phyloP scores from a whole-genome alignment of 2,888 invertebrate genomes.

The Phengaris arion region DNA sequence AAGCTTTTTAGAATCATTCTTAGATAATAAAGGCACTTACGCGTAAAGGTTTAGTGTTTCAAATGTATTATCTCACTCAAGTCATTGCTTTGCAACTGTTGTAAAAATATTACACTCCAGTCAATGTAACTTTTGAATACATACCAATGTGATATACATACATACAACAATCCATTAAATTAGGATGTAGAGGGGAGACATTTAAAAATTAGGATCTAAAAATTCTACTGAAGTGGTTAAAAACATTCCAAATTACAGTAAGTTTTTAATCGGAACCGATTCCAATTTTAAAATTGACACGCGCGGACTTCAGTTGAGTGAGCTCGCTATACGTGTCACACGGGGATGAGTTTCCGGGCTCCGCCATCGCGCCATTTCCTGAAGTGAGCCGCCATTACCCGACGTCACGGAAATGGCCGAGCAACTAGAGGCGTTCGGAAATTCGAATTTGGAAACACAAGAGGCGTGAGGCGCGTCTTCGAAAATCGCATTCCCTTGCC shows the following conservation, averaged over 20 bases:
- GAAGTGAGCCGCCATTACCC: slow-evolving; percentile 57
- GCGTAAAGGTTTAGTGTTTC: background rate
- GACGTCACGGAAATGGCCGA: slow-evolving; percentile 59
- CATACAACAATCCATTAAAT: background rate
- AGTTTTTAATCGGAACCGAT: background rate
- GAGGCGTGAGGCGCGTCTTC: slow-evolving; percentile 22
- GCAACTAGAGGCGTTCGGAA: slow-evolving; percentile 48
- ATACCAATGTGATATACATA: no score
- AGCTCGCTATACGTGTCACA: slow-evolving; percentile 35
- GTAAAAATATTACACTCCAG: background rate
- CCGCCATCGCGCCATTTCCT: slow-evolving; percentile 63
- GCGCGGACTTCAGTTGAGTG: slow-evolving; percentile 28
- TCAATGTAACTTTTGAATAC: background rate
- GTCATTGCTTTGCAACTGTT: background rate
- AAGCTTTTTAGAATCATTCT: background rate
- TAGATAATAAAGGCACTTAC: background rate
- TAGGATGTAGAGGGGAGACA: background rate
- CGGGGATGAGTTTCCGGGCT: slow-evolving; percentile 54
- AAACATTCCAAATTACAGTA: background rate
- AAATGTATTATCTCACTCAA: background rate
- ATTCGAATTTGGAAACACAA: slow-evolving; percentile 38
- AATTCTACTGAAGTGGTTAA: background rate
- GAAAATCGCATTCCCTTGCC: background rate
- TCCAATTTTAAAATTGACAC: slow-evolving; percentile 33
- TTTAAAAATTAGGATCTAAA: background rate